These are phyloP conservation scores for Acheta domesticus DNA, from an alignment of 2,888 invertebrate species.

Conservation along the genomic window DNA sequence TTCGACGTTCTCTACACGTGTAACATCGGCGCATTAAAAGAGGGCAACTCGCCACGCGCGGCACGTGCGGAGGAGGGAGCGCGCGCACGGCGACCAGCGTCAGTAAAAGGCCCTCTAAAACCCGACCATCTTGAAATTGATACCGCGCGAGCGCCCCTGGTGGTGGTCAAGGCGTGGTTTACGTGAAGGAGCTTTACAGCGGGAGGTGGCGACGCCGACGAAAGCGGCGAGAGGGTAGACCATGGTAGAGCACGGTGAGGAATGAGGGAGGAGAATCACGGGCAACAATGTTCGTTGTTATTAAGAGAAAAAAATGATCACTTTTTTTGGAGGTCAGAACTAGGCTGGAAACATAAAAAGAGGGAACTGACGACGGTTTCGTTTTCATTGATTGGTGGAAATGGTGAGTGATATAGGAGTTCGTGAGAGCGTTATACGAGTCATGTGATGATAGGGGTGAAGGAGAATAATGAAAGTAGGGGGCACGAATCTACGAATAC, in stretches of 20 bases:
- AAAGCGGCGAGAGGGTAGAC: not conserved
- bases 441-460: no score
- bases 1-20: not conserved
- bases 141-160: not conserved
- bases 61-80: not conserved
- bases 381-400: no score
- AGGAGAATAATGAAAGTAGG: no score
- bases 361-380: no score
- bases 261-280: no score
- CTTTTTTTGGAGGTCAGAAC: no score
- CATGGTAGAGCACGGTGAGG: not conserved
- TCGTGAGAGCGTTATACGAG: no score
- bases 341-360: no score
- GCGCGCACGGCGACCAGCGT: not conserved
- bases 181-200: not conserved
- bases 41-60: not conserved
- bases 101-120: not conserved
- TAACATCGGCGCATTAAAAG: not conserved
- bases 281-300: no score
- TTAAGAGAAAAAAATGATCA: no score
- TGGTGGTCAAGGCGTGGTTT: not conserved
- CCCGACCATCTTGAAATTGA: slow-evolving; percentile 18
- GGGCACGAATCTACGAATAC: no score
- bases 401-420: no score
- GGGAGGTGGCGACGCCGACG: not conserved